Conservation (phyloP, 2,888 invertebrate species). For the Biston betularia region DNA sequence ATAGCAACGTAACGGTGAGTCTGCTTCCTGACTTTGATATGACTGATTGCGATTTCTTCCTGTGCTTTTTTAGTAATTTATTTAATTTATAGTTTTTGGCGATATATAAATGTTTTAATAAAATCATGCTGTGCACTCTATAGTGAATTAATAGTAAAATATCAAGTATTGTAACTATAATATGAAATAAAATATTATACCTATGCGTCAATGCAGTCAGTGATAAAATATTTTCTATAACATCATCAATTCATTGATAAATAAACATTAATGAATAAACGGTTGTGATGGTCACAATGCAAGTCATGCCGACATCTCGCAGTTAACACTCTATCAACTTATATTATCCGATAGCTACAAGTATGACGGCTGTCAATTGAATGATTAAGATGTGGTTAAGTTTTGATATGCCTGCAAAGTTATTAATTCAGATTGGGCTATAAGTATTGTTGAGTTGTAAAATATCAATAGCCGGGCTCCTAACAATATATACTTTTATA, state of each 20-base stretch:
- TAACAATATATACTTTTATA: too few species aligned
- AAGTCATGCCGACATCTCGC: slow-evolving; percentile 10
- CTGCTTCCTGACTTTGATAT: slow-evolving; percentile 41
- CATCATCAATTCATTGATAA: background rate
- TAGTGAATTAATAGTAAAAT: background rate
- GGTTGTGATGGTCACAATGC: background rate
- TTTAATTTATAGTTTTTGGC: slow-evolving; percentile 16
- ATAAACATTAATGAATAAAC: background rate
- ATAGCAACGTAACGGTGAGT: slow-evolving; percentile 67
- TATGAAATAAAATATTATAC: background rate
- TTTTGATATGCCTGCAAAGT: too few species aligned
- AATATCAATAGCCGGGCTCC: too few species aligned
- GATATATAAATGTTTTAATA: slow-evolving; percentile 22
- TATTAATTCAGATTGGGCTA: too few species aligned
- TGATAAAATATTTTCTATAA: too few species aligned
- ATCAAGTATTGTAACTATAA: background rate
- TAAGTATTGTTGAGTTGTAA: background rate
- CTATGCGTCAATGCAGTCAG: background rate
- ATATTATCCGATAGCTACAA: too few species aligned
- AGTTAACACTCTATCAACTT: too few species aligned
- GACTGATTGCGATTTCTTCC: slow-evolving; percentile 31
- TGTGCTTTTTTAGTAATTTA: slow-evolving; percentile 8
- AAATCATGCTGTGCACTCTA: background rate
- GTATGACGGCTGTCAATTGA: too few species aligned
- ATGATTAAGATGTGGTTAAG: too few species aligned